Evolutionary conservation across 1,140 invertebrate genomes (phyloP), one percentile per base, ranked within the genome.

Genomic region (Brachionus rotundiformis): DNA sequence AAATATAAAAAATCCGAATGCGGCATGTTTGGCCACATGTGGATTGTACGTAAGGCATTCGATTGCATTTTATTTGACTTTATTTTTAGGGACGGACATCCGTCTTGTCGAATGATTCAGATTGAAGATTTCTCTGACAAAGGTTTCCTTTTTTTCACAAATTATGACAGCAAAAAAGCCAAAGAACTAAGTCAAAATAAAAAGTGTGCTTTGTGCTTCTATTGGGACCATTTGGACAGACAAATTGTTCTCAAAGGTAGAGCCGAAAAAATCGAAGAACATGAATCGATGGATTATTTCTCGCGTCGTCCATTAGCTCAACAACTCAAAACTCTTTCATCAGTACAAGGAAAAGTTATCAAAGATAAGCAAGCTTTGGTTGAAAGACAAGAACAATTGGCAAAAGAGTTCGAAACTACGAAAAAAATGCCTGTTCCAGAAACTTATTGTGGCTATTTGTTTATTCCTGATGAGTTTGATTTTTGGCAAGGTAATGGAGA

Each of bases 31-130:
- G 16, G 47, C 76, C 5, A 79, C 76, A 31, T 79, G 76, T 44
- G 27, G 44, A 49, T 23, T 27, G 36, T 77, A 47, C 6, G 2
- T 29, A 59, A 27, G 4, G 8, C 11, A 23, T n/a, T 13, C 2
- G 8, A 23, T 36, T 23, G 2, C 16, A 1, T 13, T 27, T 77
- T 59, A 23, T 77, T 19, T 23, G 31, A 29, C 11, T 25, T 29
- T 23, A 0, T 31, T 59, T 19, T 10, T 3, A 59, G 44, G 33
- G 33, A 79, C 25, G 23, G 76, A 25, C 47, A 79, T 39, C 76
- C 76, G 10, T 79, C 76, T n/a, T 79, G 76, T 33, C 76, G 76
- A 25, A 79, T 79, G 76, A 63, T 79, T 10, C 16, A 36, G 13
- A 31, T 59, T 0, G 29, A 7, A 3, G 47, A 79, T 25, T 36